Evolutionary conservation across 2,113 vertebrate species (phyloP).

Genomic region (Callithrix jacchus): DNA sequence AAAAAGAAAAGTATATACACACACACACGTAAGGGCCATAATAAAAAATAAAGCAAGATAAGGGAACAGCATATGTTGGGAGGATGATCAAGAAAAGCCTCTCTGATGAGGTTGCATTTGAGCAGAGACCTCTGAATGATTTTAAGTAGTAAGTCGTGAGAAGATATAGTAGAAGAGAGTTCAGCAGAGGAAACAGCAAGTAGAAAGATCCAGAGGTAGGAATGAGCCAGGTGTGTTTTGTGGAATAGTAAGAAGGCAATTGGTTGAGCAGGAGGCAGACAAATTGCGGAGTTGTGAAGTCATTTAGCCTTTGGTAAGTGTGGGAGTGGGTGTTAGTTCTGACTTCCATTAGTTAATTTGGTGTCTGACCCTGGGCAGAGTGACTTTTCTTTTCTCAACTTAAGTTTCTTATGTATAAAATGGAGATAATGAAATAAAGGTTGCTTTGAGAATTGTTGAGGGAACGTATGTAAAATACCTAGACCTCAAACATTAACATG

Average conservation of each 20-base stretch:
- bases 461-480: not conserved
- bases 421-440: not conserved
- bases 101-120: slow-evolving; percentile 37
- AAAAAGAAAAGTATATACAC: too few species aligned
- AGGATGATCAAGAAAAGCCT: slow-evolving; percentile 27
- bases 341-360: slow-evolving; percentile 27
- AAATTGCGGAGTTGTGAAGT: slow-evolving; percentile 16
- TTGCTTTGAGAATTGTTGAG: slow-evolving; percentile 37
- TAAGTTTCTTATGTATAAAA: slow-evolving; percentile 34
- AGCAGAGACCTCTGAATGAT: not conserved
- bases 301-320: not conserved
- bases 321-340: not conserved
- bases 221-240: not conserved
- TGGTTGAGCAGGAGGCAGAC: not conserved
- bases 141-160: not conserved
- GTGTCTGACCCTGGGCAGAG: not conserved
- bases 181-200: not conserved
- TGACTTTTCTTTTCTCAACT: not conserved
- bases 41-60: slow-evolving; percentile 26
- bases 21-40: not conserved
- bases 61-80: not conserved
- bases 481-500: not conserved
- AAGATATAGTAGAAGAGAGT: not conserved
- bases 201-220: not conserved
- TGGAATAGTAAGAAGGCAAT: not conserved